phyloP scores from a whole-genome alignment of 2,888 invertebrate species.

The Maniola hyperantus region DNA sequence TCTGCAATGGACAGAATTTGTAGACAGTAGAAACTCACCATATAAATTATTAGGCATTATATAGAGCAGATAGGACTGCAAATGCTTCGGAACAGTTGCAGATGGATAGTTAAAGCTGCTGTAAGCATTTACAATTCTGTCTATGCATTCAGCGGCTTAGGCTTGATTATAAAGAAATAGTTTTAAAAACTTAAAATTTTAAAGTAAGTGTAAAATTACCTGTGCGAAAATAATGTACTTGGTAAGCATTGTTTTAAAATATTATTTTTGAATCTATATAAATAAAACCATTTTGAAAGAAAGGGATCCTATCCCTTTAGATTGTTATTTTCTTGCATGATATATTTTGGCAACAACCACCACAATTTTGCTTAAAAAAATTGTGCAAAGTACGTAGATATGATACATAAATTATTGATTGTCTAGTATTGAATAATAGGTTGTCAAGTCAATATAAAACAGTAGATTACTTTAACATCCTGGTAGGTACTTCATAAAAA shows the following conservation, averaged over 20 bases:
- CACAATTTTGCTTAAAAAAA: slow-evolving; percentile 1
- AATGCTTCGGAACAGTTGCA: too few species aligned
- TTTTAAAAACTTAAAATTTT: too few species aligned
- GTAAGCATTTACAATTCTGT: too few species aligned
- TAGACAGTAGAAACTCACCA: too few species aligned
- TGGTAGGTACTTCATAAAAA: background rate
- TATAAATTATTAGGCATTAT: too few species aligned
- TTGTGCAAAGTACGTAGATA: slow-evolving; percentile 1
- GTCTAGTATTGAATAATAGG: background rate
- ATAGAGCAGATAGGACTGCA: too few species aligned
- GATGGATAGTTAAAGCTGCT: too few species aligned
- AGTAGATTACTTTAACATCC: background rate
- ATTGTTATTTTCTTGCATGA: background rate
- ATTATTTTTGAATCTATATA: background rate
- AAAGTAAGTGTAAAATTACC: too few species aligned
- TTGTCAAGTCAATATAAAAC: background rate
- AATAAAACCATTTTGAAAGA: background rate
- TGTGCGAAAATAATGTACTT: too few species aligned
- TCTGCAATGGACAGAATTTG: too few species aligned
- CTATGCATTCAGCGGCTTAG: too few species aligned
- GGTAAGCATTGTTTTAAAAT: background rate
- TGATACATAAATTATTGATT: background rate
- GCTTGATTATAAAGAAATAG: too few species aligned
- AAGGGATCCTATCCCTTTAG: background rate
- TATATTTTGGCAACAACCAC: slow-evolving; percentile 1